Percentiles rank a stretch among this genome's conserved stretches.
phyloP scores from a whole-genome alignment of 2,113 vertebrate species.

The Crotalus horridus region DNA sequence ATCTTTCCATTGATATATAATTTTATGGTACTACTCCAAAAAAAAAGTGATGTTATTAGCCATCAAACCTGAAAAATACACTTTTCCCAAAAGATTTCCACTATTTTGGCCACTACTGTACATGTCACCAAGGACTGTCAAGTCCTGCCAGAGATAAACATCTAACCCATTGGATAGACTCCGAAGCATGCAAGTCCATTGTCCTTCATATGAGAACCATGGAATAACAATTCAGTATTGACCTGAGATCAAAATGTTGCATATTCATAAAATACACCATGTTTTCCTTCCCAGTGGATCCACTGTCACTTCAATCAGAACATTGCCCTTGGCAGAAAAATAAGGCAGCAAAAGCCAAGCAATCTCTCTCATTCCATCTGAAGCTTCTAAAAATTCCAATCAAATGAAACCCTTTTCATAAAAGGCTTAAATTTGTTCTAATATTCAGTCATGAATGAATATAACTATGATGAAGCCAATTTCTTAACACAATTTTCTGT shows the following conservation, averaged over 20 bases:
- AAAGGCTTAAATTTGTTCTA: not conserved
- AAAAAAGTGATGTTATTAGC: too few relatives aligned
- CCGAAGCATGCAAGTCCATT: slow-evolving; percentile 49
- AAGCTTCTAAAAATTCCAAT: slow-evolving; percentile 47
- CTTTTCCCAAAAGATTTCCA: too few relatives aligned
- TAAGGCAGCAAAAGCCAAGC: slow-evolving; percentile 60
- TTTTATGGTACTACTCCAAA: too few relatives aligned
- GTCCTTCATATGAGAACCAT: slow-evolving; percentile 64
- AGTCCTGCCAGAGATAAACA: slow-evolving; percentile 30
- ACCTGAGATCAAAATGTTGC: slow-evolving; percentile 55
- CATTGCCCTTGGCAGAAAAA: slow-evolving; percentile 63
- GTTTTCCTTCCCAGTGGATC: slow-evolving; percentile 61
- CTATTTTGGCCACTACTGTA: too few relatives aligned
- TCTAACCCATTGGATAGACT: slow-evolving; percentile 45
- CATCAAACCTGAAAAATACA: too few relatives aligned
- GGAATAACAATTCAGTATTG: slow-evolving; percentile 60
- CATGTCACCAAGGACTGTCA: slow-evolving; percentile 47
- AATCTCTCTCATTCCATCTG: slow-evolving; percentile 44
- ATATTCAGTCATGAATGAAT: not conserved
- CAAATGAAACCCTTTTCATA: slow-evolving; percentile 37
- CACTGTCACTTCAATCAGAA: slow-evolving; percentile 70
- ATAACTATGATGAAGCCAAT: not conserved
- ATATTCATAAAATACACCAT: slow-evolving; percentile 60
- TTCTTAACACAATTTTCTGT: not conserved
- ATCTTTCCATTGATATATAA: too few relatives aligned